A percentile compares a stretch with the other conserved stretches of the same genome.
These are phyloP conservation scores for Campoletis sonorensis DNA, from an alignment of 1,140 invertebrate genomes.

Conservation along the genomic window DNA sequence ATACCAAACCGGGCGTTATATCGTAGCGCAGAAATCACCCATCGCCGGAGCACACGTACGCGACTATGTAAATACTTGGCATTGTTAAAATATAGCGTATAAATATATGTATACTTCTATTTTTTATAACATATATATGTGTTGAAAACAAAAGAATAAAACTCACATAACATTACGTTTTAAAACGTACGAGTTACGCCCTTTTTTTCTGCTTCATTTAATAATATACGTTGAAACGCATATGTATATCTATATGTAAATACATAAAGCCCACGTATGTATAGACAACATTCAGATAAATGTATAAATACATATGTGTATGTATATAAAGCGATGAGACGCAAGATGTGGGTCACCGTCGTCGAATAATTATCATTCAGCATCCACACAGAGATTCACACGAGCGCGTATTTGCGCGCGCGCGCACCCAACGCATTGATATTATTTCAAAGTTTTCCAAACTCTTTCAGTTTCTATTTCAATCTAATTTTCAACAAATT, in stretches of 20 bases:
- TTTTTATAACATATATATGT: too few relatives aligned
- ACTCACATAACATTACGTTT: constrained; percentile 7
- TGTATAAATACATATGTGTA: background rate
- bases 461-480: too few relatives aligned
- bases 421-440: background rate
- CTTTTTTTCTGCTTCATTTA: background rate
- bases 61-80: background rate
- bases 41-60: constrained; percentile 4
- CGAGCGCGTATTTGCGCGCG: background rate
- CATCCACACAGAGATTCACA: constrained; percentile 6
- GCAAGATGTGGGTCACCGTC: constrained; percentile 42
- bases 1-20: background rate
- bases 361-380: constrained; percentile 35
- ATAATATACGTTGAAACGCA: background rate
- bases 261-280: background rate
- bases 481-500: too few relatives aligned
- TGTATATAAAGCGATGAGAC: constrained; percentile 43
- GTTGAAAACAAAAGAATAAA: background rate
- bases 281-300: background rate
- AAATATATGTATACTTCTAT: background rate
- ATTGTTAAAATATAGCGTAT: background rate
- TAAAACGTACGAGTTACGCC: background rate
- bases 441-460: background rate
- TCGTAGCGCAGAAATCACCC: background rate
- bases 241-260: background rate